Conservation (phyloP, 2,797 vertebrate genomes). For the Lateolabrax maculatus region DNA sequence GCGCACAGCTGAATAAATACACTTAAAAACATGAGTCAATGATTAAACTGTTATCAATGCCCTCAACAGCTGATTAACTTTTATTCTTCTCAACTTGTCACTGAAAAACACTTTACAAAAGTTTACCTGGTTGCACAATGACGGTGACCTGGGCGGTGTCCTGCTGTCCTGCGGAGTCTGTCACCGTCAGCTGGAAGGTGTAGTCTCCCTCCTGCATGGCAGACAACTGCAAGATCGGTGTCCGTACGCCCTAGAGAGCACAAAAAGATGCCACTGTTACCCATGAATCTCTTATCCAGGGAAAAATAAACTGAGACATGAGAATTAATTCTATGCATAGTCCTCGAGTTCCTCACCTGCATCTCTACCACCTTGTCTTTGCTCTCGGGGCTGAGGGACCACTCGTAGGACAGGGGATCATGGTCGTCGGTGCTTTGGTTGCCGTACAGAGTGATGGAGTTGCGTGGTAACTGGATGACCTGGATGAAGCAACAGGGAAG, state of each 20-base stretch:
- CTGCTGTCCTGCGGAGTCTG: slow-evolving; percentile 94
- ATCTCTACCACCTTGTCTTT: slow-evolving; percentile 99
- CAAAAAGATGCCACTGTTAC: not conserved
- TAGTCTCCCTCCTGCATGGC: slow-evolving; percentile 98
- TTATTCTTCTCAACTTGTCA: not conserved
- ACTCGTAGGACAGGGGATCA: slow-evolving; percentile 94
- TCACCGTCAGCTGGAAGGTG: slow-evolving; percentile 97
- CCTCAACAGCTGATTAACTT: not conserved
- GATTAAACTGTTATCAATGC: not conserved
- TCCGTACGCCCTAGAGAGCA: slow-evolving; percentile 91
- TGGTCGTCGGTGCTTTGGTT: slow-evolving; percentile 98
- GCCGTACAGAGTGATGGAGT: slow-evolving; percentile 92
- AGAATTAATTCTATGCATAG: not conserved
- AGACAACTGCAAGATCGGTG: slow-evolving; percentile 93
- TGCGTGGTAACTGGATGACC: slow-evolving; percentile 96
- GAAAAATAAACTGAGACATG: not conserved
- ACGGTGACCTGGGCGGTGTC: slow-evolving; percentile 95
- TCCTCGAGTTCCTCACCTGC: slow-evolving; percentile 88
- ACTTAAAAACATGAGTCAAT: not conserved
- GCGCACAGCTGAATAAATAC: slow-evolving; percentile 9
- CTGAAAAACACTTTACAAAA: not conserved
- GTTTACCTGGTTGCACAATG: slow-evolving; percentile 95
- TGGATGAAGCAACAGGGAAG: slow-evolving; percentile 74
- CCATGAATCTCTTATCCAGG: rapidly evolving
- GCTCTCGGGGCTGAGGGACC: slow-evolving; percentile 96